Base-by-base conservation (phyloP, 2,113 vertebrate genomes). In the Oryzias melastigma region DNA sequence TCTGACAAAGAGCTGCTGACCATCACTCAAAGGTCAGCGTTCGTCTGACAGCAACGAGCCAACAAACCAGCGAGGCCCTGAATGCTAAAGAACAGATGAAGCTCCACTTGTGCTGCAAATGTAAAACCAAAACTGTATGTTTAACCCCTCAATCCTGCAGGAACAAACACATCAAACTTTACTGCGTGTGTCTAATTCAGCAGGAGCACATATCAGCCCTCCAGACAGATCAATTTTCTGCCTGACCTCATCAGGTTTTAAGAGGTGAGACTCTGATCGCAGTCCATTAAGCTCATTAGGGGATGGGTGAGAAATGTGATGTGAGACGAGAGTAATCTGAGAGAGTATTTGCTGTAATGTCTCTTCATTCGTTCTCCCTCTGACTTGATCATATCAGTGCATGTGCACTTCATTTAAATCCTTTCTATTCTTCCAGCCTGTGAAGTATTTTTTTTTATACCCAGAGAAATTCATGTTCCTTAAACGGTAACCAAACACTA, bases 201-300 rank as follows among this genome's bases (percentile, higher is more conserved):
- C 62, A 58, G 58, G 49, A 77, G 77, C 73, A 70, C 62, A 76
- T 81, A 84, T 83, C 75, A 73, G 65, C 59, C 76, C 76, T 73
- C 59, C 57, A 78, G 78, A 70, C 84, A 69, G 84, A 86, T 85
- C 77, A 80, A 77, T 85, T 83, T 85, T 80, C 83, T 84, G 56
- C 81, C 69, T 16, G 47, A 81, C 65, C 85, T 84, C 83, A 78
- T 84, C 77, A 78, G 72, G 78, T 83, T 85, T 87, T 77, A 81
- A 85, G 83, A 85, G 85, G 77, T 87, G 83, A 84, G 77, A 80
- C 69, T 78, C 64, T 51, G 62, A 81, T 83, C 65, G 61, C 76
- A 82, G 81, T 84, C 79, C 87, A 88, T 89, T 87, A 87, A 78
- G 65, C 80, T 87, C 83, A 87, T 89, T 87, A 87, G 65, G 75